phyloP scores from a whole-genome alignment of 2,113 vertebrate species.

The Pelecanus crispus region DNA sequence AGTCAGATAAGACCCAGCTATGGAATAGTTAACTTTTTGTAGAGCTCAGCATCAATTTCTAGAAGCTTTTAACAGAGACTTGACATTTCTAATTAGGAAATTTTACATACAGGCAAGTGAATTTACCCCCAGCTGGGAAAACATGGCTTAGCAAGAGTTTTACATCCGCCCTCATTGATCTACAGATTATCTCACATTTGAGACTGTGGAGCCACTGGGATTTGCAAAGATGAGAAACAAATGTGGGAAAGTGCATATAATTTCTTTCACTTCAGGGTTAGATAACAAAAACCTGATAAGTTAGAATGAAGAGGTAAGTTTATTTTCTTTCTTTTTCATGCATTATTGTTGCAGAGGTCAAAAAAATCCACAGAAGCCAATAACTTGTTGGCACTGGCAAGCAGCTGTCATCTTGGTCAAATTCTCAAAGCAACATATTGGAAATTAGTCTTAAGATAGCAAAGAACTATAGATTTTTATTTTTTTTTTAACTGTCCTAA shows the following conservation, averaged over 20 bases:
- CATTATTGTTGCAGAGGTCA: neutral
- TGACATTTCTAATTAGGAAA: slow-evolving; percentile 81
- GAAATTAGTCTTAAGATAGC: neutral
- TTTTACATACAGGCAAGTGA: slow-evolving; percentile 83
- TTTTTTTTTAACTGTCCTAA: neutral
- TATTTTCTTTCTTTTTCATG: slow-evolving; percentile 13
- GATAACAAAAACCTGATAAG: slow-evolving; percentile 62
- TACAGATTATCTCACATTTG: slow-evolving; percentile 88
- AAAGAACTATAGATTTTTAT: neutral
- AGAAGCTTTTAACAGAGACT: slow-evolving; percentile 70
- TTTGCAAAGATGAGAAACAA: slow-evolving; percentile 70
- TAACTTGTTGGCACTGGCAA: neutral
- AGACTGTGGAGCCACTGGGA: slow-evolving; percentile 78
- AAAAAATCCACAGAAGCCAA: slow-evolving; percentile 7
- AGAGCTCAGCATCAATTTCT: slow-evolving; percentile 55
- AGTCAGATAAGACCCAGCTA: neutral
- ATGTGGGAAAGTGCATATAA: slow-evolving; percentile 82
- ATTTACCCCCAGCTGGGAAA: slow-evolving; percentile 91
- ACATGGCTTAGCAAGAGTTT: slow-evolving; percentile 88
- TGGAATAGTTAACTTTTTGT: slow-evolving; percentile 63
- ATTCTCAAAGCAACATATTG: neutral
- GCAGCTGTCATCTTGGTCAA: neutral
- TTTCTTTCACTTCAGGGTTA: slow-evolving; percentile 72
- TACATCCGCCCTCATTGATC: slow-evolving; percentile 92
- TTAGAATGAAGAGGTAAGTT: slow-evolving; percentile 52